Evolutionary conservation across 2,888 invertebrate genomes (phyloP).

Genomic region (Blastobasis lacticolella): DNA sequence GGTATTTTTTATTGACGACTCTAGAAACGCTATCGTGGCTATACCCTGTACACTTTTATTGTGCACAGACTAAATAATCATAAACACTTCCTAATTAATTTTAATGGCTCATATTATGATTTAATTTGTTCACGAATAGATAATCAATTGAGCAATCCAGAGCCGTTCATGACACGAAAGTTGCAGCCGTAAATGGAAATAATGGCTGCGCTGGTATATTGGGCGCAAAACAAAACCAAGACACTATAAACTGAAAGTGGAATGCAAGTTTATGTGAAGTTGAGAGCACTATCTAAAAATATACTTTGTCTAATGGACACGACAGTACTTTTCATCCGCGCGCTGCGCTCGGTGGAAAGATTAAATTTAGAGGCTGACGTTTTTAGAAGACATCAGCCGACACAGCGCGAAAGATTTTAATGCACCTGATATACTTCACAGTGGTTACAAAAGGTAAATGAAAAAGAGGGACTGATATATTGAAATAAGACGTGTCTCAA

Average conservation of each 20-base stretch:
- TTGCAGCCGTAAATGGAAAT: neutral
- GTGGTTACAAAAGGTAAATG: conserved; percentile 9
- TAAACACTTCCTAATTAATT: neutral
- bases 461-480: conserved; percentile 4
- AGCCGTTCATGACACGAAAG: too few species aligned
- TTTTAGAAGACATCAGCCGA: conserved; percentile 44
- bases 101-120: too few species aligned
- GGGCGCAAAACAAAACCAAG: conserved; percentile 14
- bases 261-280: conserved; percentile 34
- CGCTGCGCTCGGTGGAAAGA: conserved; percentile 45
- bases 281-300: conserved; percentile 48
- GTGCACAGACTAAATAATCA: neutral
- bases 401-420: conserved; percentile 18
- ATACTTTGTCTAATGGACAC: conserved; percentile 60
- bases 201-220: neutral
- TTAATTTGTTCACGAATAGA: too few species aligned
- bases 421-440: conserved; percentile 14
- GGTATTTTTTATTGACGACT: conserved; percentile 74
- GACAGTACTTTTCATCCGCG: conserved; percentile 53
- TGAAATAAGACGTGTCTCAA: too few species aligned
- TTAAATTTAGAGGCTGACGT: conserved; percentile 57
- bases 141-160: too few species aligned
- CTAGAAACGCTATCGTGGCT: conserved; percentile 51
- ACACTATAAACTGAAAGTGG: conserved; percentile 26
- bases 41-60: too few species aligned